A percentile compares a stretch with the other conserved stretches of the same genome.
phyloP scores from a whole-genome alignment of 2,797 vertebrate species.

The Morus bassanus region DNA sequence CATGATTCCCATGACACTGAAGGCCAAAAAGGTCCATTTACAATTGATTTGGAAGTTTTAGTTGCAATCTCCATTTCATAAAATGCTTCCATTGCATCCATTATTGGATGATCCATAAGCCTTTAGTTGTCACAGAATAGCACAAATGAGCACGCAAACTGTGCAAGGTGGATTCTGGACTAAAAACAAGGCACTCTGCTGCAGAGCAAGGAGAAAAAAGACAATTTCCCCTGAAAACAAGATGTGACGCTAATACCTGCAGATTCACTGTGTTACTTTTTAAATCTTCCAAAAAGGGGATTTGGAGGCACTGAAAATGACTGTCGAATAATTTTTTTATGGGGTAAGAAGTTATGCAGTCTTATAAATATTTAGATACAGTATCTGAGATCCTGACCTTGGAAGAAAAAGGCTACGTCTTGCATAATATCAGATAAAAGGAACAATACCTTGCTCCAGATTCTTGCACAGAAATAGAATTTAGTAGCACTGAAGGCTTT shows the following conservation, averaged over 20 bases:
- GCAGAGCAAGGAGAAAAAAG: not conserved
- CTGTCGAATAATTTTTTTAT: not conserved
- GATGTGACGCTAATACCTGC: not conserved
- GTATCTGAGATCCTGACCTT: not conserved
- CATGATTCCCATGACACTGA: not conserved
- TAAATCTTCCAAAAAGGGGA: not conserved
- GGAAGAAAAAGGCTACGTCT: not conserved
- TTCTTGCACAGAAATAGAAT: not conserved
- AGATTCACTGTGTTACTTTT: not conserved
- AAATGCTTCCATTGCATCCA: not conserved
- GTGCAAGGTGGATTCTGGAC: not conserved
- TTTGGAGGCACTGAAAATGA: not conserved
- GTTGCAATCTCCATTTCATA: slow-evolving; percentile 6
- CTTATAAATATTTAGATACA: not conserved
- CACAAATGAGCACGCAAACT: not conserved
- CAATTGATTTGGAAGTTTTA: slow-evolving; percentile 1
- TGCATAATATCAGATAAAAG: not conserved
- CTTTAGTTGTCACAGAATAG: not conserved
- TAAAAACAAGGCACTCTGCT: not conserved
- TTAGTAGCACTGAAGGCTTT: not conserved
- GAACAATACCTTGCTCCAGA: not conserved
- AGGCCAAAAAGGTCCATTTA: slow-evolving; percentile 33
- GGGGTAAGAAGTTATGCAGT: not conserved
- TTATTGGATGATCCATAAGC: not conserved
- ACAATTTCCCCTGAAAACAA: not conserved